Conservation (phyloP, 2,797 vertebrate species). For the Crenichthys baileyi region DNA sequence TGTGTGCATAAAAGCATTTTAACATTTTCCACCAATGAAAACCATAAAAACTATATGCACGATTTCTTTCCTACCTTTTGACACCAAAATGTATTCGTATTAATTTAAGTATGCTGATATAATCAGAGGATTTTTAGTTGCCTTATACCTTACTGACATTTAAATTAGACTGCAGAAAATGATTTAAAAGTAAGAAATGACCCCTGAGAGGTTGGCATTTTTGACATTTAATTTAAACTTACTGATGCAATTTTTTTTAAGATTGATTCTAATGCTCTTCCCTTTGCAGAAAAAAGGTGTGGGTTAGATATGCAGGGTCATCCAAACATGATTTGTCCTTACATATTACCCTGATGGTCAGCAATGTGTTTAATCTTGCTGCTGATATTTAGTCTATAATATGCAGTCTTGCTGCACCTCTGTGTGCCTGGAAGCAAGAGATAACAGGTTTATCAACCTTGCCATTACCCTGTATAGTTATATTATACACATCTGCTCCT, state of each 20-base stretch:
- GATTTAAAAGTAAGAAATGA: neutral
- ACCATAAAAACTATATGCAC: neutral
- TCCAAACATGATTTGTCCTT: conserved; percentile 23
- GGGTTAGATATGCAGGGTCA: neutral
- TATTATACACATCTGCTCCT: conserved; percentile 69
- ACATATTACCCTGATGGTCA: conserved; percentile 20
- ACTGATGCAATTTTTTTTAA: neutral
- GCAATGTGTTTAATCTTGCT: conserved; percentile 48
- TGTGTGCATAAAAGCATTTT: neutral
- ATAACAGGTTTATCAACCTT: conserved; percentile 71
- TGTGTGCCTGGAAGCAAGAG: conserved; percentile 58
- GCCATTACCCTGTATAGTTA: conserved; percentile 63
- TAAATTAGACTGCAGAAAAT: neutral
- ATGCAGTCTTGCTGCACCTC: conserved; percentile 33
- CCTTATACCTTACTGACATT: conserved; percentile 1
- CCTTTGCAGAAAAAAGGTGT: conserved; percentile 22
- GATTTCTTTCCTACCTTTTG: neutral
- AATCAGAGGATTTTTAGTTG: neutral
- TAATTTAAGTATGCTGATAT: neutral
- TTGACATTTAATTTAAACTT: conserved; percentile 9
- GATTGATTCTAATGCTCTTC: neutral
- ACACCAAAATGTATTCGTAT: neutral
- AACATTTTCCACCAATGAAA: neutral
- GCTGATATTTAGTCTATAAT: conserved; percentile 49
- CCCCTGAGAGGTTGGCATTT: neutral